Evolutionary conservation across 1,140 invertebrate species (phyloP).

Genomic region (Drosophila pseudoananassae): DNA sequence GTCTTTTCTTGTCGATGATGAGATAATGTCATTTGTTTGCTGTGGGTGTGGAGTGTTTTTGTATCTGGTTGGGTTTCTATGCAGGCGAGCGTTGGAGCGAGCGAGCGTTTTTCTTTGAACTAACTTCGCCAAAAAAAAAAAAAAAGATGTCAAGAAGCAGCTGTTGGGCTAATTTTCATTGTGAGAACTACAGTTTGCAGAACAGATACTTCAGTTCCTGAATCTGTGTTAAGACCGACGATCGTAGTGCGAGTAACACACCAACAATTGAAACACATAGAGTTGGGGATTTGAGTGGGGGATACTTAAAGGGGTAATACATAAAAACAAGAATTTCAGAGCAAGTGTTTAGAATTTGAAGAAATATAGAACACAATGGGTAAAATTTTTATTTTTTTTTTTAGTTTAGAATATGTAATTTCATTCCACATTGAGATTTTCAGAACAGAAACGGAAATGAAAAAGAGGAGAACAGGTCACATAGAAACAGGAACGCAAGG

Average conservation of each 20-base stretch:
- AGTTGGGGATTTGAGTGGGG: constrained; percentile 36
- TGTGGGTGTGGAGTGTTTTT: constrained; percentile 26
- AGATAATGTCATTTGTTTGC: constrained; percentile 31
- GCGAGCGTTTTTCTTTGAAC: constrained; percentile 49
- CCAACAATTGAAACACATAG: constrained; percentile 59
- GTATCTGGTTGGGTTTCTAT: constrained; percentile 31
- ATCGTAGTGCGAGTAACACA: constrained; percentile 68
- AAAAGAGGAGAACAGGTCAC: constrained; percentile 19
- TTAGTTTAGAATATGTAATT: constrained; percentile 20
- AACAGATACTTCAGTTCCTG: constrained; percentile 25
- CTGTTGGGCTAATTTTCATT: constrained; percentile 20
- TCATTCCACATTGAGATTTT: constrained; percentile 75
- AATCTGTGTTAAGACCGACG: constrained; percentile 41
- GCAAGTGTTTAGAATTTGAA: neutral
- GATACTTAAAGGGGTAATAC: constrained; percentile 17
- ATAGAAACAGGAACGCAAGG: constrained; percentile 34
- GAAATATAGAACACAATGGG: constrained; percentile 27
- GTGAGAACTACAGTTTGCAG: constrained; percentile 23
- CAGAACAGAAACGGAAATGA: constrained; percentile 44
- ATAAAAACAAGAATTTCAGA: constrained; percentile 21
- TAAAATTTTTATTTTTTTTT: constrained; percentile 16
- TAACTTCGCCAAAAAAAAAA: constrained; percentile 28
- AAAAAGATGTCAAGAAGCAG: constrained; percentile 41
- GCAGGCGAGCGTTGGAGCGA: constrained; percentile 46
- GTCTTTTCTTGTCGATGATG: constrained; percentile 37